Evolutionary conservation across 2,888 invertebrate genomes (phyloP).

Genomic region (Caenorhabditis sp.): DNA sequence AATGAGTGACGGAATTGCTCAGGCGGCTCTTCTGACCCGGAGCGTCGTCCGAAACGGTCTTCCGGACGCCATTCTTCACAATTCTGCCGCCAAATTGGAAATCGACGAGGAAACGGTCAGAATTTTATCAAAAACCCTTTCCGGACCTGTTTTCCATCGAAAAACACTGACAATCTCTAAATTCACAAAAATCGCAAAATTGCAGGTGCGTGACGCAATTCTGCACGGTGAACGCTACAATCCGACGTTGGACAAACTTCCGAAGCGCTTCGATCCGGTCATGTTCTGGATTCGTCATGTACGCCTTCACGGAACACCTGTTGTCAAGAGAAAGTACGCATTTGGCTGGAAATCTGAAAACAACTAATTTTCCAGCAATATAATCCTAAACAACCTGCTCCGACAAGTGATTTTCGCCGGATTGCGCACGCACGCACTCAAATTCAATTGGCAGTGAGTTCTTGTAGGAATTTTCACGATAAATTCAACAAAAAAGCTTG

Average conservation of each 20-base stretch:
- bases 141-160: too few relatives aligned
- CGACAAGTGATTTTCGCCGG: constrained; percentile 69
- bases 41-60: constrained; percentile 66
- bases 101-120: constrained; percentile 62
- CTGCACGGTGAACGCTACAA: constrained; percentile 76
- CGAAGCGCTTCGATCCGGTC: constrained; percentile 74
- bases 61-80: constrained; percentile 65
- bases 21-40: constrained; percentile 70
- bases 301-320: constrained; percentile 74
- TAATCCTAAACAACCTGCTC: constrained; percentile 74
- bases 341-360: not conserved
- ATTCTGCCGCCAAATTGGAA: constrained; percentile 51
- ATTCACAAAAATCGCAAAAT: too few relatives aligned
- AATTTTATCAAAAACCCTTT: too few relatives aligned
- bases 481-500: not conserved
- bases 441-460: constrained; percentile 59
- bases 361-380: constrained; percentile 67
- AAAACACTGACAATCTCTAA: too few relatives aligned
- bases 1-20: constrained; percentile 75
- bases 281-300: constrained; percentile 76
- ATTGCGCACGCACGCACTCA: constrained; percentile 53
- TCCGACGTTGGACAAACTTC: constrained; percentile 74
- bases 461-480: too few relatives aligned
- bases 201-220: constrained; percentile 72
- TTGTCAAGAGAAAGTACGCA: constrained; percentile 72